These are phyloP conservation scores for Ectobius pallidus DNA, from an alignment of 2,888 invertebrate genomes.

Conservation along the genomic window DNA sequence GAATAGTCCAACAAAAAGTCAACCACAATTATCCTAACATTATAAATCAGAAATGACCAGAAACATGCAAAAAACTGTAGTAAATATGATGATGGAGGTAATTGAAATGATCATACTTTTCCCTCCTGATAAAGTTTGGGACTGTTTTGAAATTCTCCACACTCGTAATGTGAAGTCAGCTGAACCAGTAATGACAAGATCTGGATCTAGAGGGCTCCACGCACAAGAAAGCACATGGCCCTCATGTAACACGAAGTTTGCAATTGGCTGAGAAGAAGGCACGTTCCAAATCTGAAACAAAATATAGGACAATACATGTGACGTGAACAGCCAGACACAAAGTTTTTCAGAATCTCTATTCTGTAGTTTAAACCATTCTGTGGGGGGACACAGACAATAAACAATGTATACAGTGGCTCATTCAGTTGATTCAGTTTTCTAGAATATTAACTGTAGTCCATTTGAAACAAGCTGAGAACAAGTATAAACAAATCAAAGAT, in stretches of 20 bases:
- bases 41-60: no score
- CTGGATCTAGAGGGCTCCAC: conserved; percentile 70
- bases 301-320: conserved; percentile 30
- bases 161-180: conserved; percentile 69
- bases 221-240: conserved; percentile 62
- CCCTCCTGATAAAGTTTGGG: conserved; percentile 56
- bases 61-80: no score
- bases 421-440: no score
- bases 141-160: conserved; percentile 64
- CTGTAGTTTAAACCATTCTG: background rate
- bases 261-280: conserved; percentile 58
- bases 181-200: conserved; percentile 69
- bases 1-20: no score
- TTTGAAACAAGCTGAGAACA: no score
- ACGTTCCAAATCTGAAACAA: conserved; percentile 68
- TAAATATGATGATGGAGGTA: no score
- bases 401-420: no score
- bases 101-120: conserved; percentile 18
- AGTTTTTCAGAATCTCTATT: background rate
- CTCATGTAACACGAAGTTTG: conserved; percentile 65
- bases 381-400: no score
- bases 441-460: no score
- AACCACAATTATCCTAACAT: no score
- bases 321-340: background rate
- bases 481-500: no score